A percentile compares a stretch with the other conserved stretches of the same genome.
These are phyloP conservation scores for Pediacus dermestoides DNA, from an alignment of 2,888 invertebrate species.

Conservation along the genomic window DNA sequence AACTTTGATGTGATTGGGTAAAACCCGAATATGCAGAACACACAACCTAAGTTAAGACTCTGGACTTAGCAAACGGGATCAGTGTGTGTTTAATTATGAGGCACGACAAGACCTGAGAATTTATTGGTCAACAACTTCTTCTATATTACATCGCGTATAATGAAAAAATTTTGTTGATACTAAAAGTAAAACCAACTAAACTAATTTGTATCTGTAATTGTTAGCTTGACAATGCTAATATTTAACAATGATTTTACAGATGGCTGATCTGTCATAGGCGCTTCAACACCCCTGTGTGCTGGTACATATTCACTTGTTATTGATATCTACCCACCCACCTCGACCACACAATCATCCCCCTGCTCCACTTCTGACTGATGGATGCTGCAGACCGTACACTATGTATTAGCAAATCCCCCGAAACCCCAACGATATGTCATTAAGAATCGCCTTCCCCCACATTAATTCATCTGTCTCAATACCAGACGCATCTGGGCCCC, in stretches of 20 bases:
- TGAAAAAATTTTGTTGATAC: neutral
- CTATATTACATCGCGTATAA: neutral
- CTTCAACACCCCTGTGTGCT: conserved; percentile 37
- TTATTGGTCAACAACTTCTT: conserved; percentile 27
- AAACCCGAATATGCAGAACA: too few relatives aligned
- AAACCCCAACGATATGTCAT: conserved; percentile 2
- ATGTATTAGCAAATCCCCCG: too few relatives aligned
- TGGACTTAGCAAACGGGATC: too few relatives aligned
- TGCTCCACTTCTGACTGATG: conserved; percentile 22
- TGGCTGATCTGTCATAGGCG: conserved; percentile 40
- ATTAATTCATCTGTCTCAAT: conserved; percentile 22
- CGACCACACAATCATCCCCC: conserved; percentile 26
- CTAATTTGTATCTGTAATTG: conserved; percentile 41
- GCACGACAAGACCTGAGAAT: conserved; percentile 24
- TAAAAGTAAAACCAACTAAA: conserved; percentile 1
- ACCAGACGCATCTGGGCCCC: conserved; percentile 15
- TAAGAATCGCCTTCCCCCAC: conserved; percentile 13
- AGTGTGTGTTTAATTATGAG: conserved; percentile 9
- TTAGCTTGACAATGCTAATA: conserved; percentile 32
- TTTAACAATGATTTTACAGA: conserved; percentile 38
- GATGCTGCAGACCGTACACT: conserved; percentile 19
- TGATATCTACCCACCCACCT: conserved; percentile 34
- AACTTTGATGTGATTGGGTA: too few relatives aligned
- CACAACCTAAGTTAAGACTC: too few relatives aligned
- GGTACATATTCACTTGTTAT: conserved; percentile 38